Conservation (phyloP, 2,888 invertebrate species). For the Nemotelus nigrinus region DNA sequence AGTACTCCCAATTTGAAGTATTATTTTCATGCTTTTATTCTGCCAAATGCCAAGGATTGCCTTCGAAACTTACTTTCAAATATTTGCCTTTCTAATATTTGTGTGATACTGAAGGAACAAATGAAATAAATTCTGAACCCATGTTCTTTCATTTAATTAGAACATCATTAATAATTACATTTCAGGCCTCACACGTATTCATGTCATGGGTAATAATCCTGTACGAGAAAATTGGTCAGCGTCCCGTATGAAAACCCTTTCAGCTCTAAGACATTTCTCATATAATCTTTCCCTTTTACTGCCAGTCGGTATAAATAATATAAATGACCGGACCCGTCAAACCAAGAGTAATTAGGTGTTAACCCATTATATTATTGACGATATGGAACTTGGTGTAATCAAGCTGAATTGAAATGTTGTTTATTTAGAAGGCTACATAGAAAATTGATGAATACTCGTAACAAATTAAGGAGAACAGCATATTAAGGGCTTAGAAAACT, state of each 20-base stretch:
- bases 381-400: not conserved
- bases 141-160: too few species aligned
- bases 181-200: too few species aligned
- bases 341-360: not conserved
- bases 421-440: not conserved
- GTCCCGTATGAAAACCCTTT: not conserved
- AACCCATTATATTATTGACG: not conserved
- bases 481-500: not conserved
- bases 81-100: too few species aligned
- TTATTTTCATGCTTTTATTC: too few species aligned
- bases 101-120: too few species aligned
- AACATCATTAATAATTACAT: too few species aligned
- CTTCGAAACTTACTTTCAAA: too few species aligned
- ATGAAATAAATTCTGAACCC: too few species aligned
- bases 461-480: not conserved
- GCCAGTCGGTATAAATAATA: not conserved
- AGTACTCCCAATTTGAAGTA: too few species aligned
- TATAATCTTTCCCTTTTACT: not conserved
- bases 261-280: not conserved
- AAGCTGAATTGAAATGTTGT: not conserved
- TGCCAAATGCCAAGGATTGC: too few species aligned
- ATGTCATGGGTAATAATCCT: not conserved
- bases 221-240: slow-evolving; percentile 39
- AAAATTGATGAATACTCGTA: not conserved
- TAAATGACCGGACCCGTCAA: not conserved